Evolutionary conservation across 2,797 vertebrate genomes (phyloP), one percentile per base, ranked within the genome.

Genomic region (Babyrousa celebensis): DNA sequence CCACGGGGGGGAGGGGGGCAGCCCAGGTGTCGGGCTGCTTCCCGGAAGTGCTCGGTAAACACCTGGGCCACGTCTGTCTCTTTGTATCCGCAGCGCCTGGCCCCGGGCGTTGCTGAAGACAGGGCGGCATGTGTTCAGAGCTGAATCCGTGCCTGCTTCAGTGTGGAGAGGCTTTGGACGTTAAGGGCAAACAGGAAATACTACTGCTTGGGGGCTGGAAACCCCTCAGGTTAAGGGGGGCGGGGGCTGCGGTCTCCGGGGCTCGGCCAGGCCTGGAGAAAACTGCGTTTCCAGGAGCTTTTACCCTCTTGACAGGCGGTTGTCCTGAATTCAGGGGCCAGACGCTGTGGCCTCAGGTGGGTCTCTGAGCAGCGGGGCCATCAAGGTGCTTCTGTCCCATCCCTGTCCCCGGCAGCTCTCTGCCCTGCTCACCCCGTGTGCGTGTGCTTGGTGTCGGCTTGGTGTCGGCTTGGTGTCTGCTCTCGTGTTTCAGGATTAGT

Each of bases 41-140:
- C 91, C 9, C 27, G 11, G 63, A 87, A 85, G 89, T 75, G 60
- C 79, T 77, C 48, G 16, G 68, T 54, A 36, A 85, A 91, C 56
- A n/a, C 36, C 92, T 92, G 70, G 80, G 36, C 77, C 82, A 8
- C 6, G 16, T 70, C 63, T 84, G 60, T 71, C 20, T 43, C 32
- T 48, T 86, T 36, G 36, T 36, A 36, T 36, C 20, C 9, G 0
- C 1, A 12, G 10, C 65, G 17, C 84, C 88, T 23, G 58, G 78
- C 48, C 40, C 23, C 5, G 7, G 86, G 36, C 32, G 21, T 20
- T 43, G 36, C 3, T 40, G 71, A 48, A 75, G 94, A 86, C 85
- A 92, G 74, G 78, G 86, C 52, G 23, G 58, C 29, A 25, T 90
- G 84, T 60, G 56, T 83, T 70, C 60, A 79, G 70, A 40, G 75